Base-by-base conservation (phyloP, 2,888 invertebrate species). In the Drosophila ochracea region DNA sequence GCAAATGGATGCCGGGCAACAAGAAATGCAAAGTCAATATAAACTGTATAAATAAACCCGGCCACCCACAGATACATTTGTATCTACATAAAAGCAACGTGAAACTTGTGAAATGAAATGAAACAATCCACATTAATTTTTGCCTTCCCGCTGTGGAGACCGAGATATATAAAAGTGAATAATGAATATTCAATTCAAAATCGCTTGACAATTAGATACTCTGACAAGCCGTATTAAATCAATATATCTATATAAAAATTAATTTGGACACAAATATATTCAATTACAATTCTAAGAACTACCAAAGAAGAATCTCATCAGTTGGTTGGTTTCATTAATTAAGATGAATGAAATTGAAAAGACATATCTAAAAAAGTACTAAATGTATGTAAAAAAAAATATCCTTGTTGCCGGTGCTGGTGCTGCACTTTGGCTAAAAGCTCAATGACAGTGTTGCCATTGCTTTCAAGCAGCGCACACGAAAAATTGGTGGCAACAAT, bases 381-480 rank as follows among this genome's bases (percentile, higher is more conserved):
- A 35, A 19, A 21, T 28, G 50, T 30, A 25, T 63, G 33, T 28
- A 21, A 3, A 33, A 25, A 25, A 33, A 25, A 33, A 25, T 35
- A 25, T 19, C 6, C 47, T 31, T 21, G 35, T 13, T 28, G 47
- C 25, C 19, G 30, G 16, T 31, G 31, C 30, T 30, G 30, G 5
- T 30, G 31, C 31, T 31, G 31, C 16, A 52, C 37, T 65, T 64
- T 49, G 49, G 58, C 35, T 50, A 10, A 6, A 21, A 21, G 43
- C 68, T 28, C 11, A n/a, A 41, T 37, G 74, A 78, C 79, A 74
- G 79, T 65, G 77, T 79, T 79, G 77, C 75, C 66, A 65, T 13
- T 31, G 43, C 58, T 37, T 58, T 35, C 19, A 43, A 39, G 30
- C 33, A 59, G 31, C 21, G 37, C 30, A 43, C 49, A 55, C n/a